Percentiles rank a stretch among this genome's conserved stretches.
These are phyloP conservation scores for Xiphorhynchus erythropygius DNA, from an alignment of 2,797 vertebrate species.

Conservation along the genomic window DNA sequence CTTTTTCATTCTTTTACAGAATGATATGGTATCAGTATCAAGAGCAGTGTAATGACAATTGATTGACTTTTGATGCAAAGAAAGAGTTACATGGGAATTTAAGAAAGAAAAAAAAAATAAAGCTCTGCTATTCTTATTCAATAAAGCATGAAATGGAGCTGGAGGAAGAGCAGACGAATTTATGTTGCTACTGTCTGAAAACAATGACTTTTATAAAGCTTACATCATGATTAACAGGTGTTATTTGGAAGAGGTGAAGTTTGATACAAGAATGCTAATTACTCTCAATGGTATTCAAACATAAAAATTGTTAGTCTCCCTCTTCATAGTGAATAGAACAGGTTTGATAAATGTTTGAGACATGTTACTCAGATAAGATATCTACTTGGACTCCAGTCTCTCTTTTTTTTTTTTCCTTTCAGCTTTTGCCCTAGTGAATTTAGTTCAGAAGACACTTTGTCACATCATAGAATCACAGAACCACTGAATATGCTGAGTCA, in stretches of 20 bases:
- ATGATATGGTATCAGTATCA: background rate
- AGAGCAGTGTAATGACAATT: background rate
- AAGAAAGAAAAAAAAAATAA: background rate
- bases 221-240: conserved; percentile 1
- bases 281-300: background rate
- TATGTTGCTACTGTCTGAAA: background rate
- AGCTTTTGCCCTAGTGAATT: background rate
- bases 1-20: background rate
- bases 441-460: background rate
- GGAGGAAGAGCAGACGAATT: background rate
- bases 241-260: conserved; percentile 5
- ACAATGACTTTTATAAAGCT: background rate
- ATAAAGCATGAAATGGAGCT: background rate
- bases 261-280: conserved; percentile 23
- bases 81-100: background rate
- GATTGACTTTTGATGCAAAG: conserved; percentile 4
- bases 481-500: background rate
- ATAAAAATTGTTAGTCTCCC: background rate
- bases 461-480: background rate
- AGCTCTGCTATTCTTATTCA: background rate
- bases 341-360: background rate
- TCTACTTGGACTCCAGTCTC: background rate
- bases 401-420: background rate
- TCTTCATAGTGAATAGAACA: background rate
- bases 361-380: background rate